A percentile compares a stretch with the other conserved stretches of the same genome.
Evolutionary conservation across 2,113 vertebrate genomes (phyloP).

Genomic region (Micronycteris hirsuta): DNA sequence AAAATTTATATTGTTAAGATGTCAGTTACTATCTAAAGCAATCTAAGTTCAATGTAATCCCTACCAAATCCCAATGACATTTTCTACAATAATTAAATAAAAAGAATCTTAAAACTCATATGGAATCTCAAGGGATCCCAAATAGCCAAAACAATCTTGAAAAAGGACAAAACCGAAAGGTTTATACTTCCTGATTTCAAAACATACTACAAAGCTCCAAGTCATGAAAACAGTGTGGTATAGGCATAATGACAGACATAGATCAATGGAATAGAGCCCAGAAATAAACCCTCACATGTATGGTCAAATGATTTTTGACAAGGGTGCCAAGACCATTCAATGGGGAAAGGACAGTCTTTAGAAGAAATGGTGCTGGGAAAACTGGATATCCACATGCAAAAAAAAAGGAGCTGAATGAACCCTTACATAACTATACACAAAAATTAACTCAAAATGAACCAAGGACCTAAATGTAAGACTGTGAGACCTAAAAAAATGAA

Average conservation of each 20-base stretch:
- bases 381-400: neutral
- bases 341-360: neutral
- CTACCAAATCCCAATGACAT: no score
- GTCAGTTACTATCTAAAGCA: no score
- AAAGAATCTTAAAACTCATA: neutral
- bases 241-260: neutral
- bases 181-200: neutral
- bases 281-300: neutral
- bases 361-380: neutral
- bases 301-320: neutral
- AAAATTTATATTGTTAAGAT: no score
- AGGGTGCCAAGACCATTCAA: neutral
- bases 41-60: no score
- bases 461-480: neutral
- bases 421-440: neutral
- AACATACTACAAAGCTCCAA: neutral
- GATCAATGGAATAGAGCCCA: neutral
- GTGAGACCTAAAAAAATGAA: neutral
- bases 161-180: neutral
- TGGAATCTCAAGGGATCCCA: neutral
- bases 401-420: neutral
- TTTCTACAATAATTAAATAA: no score
- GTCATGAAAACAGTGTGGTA: neutral
- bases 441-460: conserved; percentile 1
- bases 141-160: neutral